phyloP scores from a whole-genome alignment of 2,797 vertebrate species.

The Synaphobranchus kaupii region DNA sequence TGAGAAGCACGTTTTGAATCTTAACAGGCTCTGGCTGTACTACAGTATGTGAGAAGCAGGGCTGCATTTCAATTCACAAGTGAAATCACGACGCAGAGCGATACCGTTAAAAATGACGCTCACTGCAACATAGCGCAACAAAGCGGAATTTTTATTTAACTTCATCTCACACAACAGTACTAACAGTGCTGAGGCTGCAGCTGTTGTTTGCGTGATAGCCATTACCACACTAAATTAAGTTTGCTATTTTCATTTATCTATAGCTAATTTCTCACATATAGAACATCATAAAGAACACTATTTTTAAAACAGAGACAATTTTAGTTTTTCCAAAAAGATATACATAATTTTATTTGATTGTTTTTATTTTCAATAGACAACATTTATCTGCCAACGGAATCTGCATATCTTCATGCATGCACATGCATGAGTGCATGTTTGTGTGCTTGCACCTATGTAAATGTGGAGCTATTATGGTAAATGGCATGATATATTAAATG shows the following conservation, averaged over 20 bases:
- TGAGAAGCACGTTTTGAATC: not conserved
- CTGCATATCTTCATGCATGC: not conserved
- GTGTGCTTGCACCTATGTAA: not conserved
- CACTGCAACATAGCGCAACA: not conserved
- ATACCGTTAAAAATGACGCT: not conserved
- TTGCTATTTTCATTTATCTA: not conserved
- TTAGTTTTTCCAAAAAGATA: not conserved
- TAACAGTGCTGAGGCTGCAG: not conserved
- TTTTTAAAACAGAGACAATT: not conserved
- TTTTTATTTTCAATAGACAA: not conserved
- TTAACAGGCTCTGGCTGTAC: not conserved
- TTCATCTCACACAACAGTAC: not conserved
- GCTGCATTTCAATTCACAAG: not conserved
- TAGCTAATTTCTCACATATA: not conserved
- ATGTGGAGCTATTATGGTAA: not conserved
- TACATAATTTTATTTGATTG: not conserved
- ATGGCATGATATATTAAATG: not conserved
- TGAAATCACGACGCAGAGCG: not conserved
- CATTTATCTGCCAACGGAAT: not conserved
- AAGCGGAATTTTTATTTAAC: not conserved
- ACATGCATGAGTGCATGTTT: not conserved
- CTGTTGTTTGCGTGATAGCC: not conserved
- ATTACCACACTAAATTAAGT: not conserved
- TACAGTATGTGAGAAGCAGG: not conserved
- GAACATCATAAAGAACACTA: not conserved